Base-by-base conservation (phyloP, 2,113 vertebrate species). In the Neogobius melanostomus region DNA sequence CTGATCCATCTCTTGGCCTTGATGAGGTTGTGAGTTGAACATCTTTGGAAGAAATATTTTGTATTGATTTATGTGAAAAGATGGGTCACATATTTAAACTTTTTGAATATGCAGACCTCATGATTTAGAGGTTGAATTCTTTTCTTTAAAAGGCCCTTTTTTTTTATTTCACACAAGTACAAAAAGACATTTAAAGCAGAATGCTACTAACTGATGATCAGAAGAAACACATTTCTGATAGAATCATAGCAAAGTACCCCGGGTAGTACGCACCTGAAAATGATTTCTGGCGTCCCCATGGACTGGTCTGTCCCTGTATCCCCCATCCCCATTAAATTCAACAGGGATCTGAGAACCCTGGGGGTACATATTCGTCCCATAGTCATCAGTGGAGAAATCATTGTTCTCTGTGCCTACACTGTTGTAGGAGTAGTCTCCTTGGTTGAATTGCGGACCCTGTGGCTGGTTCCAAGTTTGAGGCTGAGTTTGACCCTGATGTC, bases 1-100 rank as follows among this genome's bases (percentile, higher is more conserved):
- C 56, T 90, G 92, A 76, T 96, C 94, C 76, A 96, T 94, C 3
- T 80, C 76, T 76, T 90, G 92, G 17, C 90, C 92, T 69, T 92
- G 77, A 17, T 64, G 78, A 66, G 65, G 87, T 47, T 90, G 90
- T 3, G 88, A 71, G 86, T 88, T 82, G 45, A 93, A 89, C 77
- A 45, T 15, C 59, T 61, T 43, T 60, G 28, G 15, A 60, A 15
- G 11, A 61, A 64, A 63, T n/a, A 14, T 43, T 60, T 48, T 11
- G n/a, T 46, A 16, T 9, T 4, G 11, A 21, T 21, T 21, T 21
- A 21, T 21, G 21, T 21, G 21, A 47, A 47, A 47, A 47, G 4
- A 7, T 47, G 46, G 4, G 28, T 36, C 28, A 36, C 4, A 36
- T 36, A 36, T 36, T 36, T 36, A 36, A 36, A 36, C 28, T 36